A percentile compares a stretch with the other conserved stretches of the same genome.
Evolutionary conservation across 64 coral and sea anemone species (phyloP).

Genomic region (Pachyseris speciosa): DNA sequence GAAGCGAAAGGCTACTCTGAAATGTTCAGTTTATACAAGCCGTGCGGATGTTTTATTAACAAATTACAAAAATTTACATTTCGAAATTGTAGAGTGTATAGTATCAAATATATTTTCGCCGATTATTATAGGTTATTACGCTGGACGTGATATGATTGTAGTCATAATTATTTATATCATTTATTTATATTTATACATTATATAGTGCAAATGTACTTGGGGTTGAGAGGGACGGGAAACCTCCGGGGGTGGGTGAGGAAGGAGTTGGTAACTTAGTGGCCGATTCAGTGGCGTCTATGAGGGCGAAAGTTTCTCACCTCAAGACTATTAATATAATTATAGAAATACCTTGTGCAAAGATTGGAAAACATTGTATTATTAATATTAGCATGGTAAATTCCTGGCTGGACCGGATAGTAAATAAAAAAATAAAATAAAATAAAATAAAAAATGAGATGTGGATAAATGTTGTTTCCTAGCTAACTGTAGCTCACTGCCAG

Average conservation of each 20-base stretch:
- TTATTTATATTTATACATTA: not conserved
- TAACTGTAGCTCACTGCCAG: too few relatives aligned
- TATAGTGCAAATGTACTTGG: not conserved
- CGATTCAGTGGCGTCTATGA: not conserved
- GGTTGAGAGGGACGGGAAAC: not conserved
- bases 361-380: not conserved
- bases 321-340: not conserved
- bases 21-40: not conserved
- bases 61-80: not conserved
- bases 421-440: not conserved
- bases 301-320: not conserved
- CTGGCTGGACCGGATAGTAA: constrained; percentile 1
- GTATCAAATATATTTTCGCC: not conserved
- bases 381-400: not conserved
- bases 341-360: not conserved
- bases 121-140: not conserved
- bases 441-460: not conserved
- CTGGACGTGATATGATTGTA: not conserved
- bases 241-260: not conserved
- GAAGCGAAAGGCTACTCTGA: too few relatives aligned
- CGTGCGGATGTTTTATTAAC: not conserved
- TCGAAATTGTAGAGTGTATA: not conserved
- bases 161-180: not conserved
- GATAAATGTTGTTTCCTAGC: too few relatives aligned
- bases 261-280: not conserved